phyloP scores from a whole-genome alignment of 2,113 vertebrate species.

The Chlorodrepanis virens region DNA sequence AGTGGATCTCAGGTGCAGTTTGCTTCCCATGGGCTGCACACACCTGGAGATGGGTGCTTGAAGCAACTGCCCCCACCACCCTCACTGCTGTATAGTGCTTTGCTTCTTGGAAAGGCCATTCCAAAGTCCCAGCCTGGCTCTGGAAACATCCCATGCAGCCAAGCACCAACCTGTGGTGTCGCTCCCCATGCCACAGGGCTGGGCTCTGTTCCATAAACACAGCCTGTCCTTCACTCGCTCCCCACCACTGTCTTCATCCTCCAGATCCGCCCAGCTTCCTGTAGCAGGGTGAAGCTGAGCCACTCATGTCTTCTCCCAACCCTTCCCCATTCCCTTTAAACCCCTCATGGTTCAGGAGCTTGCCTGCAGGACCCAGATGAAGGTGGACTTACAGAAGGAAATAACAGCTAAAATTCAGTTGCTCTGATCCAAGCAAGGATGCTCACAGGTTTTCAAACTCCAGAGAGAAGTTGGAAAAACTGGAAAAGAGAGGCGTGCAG shows the following conservation, averaged over 20 bases:
- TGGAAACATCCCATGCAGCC: neutral
- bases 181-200: accelerated
- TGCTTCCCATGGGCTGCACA: neutral
- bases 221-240: neutral
- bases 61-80: neutral
- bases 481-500: neutral
- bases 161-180: too few relatives aligned
- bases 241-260: neutral
- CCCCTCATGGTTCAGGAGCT: neutral
- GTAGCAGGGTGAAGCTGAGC: neutral
- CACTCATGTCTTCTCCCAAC: neutral
- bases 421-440: neutral
- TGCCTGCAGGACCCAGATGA: neutral
- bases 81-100: neutral
- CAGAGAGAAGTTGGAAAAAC: neutral
- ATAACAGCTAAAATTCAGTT: neutral
- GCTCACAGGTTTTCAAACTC: neutral
- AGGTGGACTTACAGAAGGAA: neutral
- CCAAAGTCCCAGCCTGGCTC: neutral
- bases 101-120: neutral
- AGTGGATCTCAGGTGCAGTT: neutral
- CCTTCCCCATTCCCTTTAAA: neutral
- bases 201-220: neutral
- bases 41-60: neutral
- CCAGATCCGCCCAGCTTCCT: neutral